Evolutionary conservation across 92 coral and sea anemone species (phyloP).

Genomic region (Siderastrea radians): DNA sequence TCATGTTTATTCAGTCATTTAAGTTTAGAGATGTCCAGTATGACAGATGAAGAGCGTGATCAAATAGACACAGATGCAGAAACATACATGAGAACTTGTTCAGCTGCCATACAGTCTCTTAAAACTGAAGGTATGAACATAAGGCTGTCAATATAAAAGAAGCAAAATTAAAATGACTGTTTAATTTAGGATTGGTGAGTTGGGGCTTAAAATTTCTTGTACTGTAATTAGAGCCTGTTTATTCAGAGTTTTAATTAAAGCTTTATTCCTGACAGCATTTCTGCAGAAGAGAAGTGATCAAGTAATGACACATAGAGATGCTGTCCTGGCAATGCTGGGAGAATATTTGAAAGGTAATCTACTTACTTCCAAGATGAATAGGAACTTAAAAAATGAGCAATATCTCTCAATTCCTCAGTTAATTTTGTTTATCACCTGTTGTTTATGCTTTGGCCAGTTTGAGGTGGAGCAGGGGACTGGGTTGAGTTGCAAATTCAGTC

Average conservation of each 20-base stretch:
- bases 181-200: background rate
- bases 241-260: background rate
- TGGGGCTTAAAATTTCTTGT: background rate
- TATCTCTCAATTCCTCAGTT: background rate
- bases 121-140: conserved; percentile 81
- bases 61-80: conserved; percentile 99
- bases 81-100: conserved; percentile 93
- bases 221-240: background rate
- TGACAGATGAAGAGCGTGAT: conserved; percentile 98
- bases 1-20: conserved; percentile 64
- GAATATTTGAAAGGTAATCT: conserved; percentile 86
- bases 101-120: conserved; percentile 83
- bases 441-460: no score
- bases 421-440: no score
- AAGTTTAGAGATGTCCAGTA: conserved; percentile 82
- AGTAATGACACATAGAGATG: conserved; percentile 82
- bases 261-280: conserved; percentile 32
- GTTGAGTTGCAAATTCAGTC: no score
- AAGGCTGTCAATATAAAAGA: background rate
- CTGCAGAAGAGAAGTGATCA: conserved; percentile 80
- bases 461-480: no score
- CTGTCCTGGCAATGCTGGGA: conserved; percentile 84
- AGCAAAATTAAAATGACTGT: no score
- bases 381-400: background rate
- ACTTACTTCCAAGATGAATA: background rate